Base-by-base conservation (phyloP, 2,888 invertebrate genomes). In the Pristionchus arcanus region DNA sequence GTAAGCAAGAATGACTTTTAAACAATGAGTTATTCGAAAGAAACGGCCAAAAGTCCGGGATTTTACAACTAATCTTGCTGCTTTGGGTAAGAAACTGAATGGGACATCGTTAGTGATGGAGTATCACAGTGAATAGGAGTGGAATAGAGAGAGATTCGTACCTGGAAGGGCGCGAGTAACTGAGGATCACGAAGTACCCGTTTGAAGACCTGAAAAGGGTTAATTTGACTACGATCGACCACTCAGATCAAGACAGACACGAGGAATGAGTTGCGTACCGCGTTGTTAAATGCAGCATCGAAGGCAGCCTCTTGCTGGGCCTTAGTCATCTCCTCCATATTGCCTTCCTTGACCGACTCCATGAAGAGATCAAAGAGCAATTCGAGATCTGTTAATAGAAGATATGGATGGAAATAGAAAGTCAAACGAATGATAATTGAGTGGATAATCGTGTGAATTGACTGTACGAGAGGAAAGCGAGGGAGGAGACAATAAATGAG, bases 61-160 rank as follows among this genome's bases (percentile, higher is more conserved):
- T n/a, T n/a, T n/a, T n/a, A n/a, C n/a, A n/a, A n/a, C n/a, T n/a
- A n/a, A n/a, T n/a, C n/a, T n/a, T n/a, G n/a, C n/a, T n/a, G n/a
- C n/a, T n/a, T n/a, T n/a, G n/a, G n/a, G n/a, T n/a, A n/a, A n/a
- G n/a, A n/a, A n/a, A n/a, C 63, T 87, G 68, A 71, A 87, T 42
- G 21, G 86, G 34, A 97, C 97, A 97, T 97, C 95, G 19, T 95
- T 59, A n/a, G n/a, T n/a, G n/a, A n/a, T n/a, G n/a, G 55, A 55
- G 55, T 55, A 55, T 21, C n/a, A n/a, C n/a, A n/a, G n/a, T 55
- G 21, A 16, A 16, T 55, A 21, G 25, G 42, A 49, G 19, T 55
- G 37, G 34, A 28, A 59, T 42, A 28, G 59, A 55, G 34, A 63
- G 59, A 21, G 55, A 55, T n/a, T 16, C 34, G 13, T 15, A 86